phyloP scores from a whole-genome alignment of 1,140 invertebrate species.

The Lordiphosa stackelbergi region DNA sequence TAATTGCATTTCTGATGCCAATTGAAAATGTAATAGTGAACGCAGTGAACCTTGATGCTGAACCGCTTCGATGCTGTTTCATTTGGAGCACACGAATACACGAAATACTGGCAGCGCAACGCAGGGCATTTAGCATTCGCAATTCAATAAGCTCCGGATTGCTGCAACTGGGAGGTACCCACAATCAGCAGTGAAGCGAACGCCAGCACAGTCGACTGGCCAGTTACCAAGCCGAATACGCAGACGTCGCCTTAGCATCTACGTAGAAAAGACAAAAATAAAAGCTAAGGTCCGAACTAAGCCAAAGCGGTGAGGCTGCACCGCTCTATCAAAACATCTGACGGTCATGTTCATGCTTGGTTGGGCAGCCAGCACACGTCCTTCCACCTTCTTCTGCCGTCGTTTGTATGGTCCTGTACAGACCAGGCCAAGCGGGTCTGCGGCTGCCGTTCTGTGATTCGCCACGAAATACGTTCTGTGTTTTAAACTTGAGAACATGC shows the following conservation, averaged over 20 bases:
- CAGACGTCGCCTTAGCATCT: constrained; percentile 16
- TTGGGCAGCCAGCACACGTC: constrained; percentile 38
- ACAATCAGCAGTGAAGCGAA: constrained; percentile 10
- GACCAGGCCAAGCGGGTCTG: constrained; percentile 6
- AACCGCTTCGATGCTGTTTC: constrained; percentile 6
- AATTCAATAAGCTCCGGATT: constrained; percentile 44
- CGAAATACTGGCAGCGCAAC: constrained; percentile 9
- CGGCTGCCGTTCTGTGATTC: constrained; percentile 14
- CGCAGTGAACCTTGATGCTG: constrained; percentile 31
- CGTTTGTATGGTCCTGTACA: constrained; percentile 5
- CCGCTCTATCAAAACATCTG: constrained; percentile 44
- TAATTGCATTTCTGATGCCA: constrained; percentile 37
- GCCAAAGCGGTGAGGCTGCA: constrained; percentile 4
- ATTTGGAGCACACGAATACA: constrained; percentile 16
- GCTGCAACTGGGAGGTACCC: constrained; percentile 11
- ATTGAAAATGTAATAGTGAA: constrained; percentile 47
- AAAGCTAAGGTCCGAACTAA: constrained; percentile 7
- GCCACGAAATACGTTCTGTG: constrained; percentile 32
- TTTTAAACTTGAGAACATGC: constrained; percentile 63
- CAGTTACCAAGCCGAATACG: constrained; percentile 9
- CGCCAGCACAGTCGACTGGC: constrained; percentile 11
- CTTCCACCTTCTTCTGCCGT: not conserved
- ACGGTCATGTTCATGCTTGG: constrained; percentile 60
- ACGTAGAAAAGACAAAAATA: constrained; percentile 19
- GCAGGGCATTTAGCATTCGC: constrained; percentile 19